A percentile compares a stretch with the other conserved stretches of the same genome.
Conservation (phyloP, 2,113 vertebrate genomes). For the Cardinalis cardinalis region DNA sequence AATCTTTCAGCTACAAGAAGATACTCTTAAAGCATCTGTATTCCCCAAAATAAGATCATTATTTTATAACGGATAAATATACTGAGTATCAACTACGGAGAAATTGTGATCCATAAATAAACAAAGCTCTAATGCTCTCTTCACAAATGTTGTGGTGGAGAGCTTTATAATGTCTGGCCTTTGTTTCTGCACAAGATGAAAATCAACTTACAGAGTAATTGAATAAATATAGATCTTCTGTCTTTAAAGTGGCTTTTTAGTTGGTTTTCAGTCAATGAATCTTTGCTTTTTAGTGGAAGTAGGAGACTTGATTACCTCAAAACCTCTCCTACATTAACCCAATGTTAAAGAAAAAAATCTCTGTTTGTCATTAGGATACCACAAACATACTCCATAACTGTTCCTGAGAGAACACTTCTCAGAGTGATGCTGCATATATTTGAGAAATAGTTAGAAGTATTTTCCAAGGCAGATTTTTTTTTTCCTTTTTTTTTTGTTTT, state of each 20-base stretch:
- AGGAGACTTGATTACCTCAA: background rate
- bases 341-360: conserved; percentile 3
- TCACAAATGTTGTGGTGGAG: background rate
- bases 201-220: background rate
- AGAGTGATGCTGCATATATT: background rate
- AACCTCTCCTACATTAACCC: background rate
- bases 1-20: background rate
- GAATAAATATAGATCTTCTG: background rate
- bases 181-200: background rate
- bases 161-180: background rate
- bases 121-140: background rate
- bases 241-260: background rate
- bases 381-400: background rate
- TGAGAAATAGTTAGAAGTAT: background rate
- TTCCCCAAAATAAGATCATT: background rate
- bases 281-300: conserved; percentile 3
- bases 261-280: background rate
- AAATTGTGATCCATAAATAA: background rate
- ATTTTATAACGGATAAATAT: background rate
- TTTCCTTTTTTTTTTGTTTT: background rate
- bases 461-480: background rate
- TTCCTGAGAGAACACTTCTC: background rate
- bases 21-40: background rate
- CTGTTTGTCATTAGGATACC: conserved; percentile 1
- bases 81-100: background rate